Base-by-base conservation (phyloP, 2,888 invertebrate genomes). In the Drosophila imparisetae region DNA sequence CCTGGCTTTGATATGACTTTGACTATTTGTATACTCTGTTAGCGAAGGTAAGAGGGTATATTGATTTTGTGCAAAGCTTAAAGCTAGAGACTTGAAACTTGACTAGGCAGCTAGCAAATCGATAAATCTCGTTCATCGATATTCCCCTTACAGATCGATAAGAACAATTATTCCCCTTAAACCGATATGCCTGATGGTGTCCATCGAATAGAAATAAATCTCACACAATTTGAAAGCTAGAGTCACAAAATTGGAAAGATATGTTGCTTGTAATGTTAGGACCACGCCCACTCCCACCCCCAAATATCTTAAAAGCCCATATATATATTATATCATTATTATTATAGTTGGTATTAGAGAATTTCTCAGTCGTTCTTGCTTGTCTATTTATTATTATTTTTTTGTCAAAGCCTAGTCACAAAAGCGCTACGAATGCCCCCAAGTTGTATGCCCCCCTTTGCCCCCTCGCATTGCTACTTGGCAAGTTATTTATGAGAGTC, bases 401-500 rank as follows among this genome's bases (percentile, higher is more conserved):
- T 40, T 60, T 57, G 63, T 52, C 65, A 50, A 55, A 70, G 67
- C 61, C 75, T 69, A 57, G 54, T 66, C 8, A 24, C 32, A 63
- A 55, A 64, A 57, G 49, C 68, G 15, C 58, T 59, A 58, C 52
- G 50, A 65, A 62, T 52, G 49, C 8, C 38, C 40, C 38, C 55
- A 48, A 30, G 40, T 15, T 8, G 27, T 29, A 13, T 13, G 15
- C 15, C 32, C 45, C 45, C 4, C 38, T 10, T 1, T 4, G 15
- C n/a, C 18, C 15, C 13, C 11, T 48, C 38, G 13, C 21, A 7
- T 21, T 2, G 13, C 45, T 45, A 42, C 52, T 53, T 42, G 29
- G 36, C 38, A 38, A 50, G 66, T 71, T 81, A 81, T 81, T 85
- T 85, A 79, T 79, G 72, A 54, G 61, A 65, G 71, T 75, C 75